Conservation (phyloP, 2,113 vertebrate genomes). For the Corvus cornix region DNA sequence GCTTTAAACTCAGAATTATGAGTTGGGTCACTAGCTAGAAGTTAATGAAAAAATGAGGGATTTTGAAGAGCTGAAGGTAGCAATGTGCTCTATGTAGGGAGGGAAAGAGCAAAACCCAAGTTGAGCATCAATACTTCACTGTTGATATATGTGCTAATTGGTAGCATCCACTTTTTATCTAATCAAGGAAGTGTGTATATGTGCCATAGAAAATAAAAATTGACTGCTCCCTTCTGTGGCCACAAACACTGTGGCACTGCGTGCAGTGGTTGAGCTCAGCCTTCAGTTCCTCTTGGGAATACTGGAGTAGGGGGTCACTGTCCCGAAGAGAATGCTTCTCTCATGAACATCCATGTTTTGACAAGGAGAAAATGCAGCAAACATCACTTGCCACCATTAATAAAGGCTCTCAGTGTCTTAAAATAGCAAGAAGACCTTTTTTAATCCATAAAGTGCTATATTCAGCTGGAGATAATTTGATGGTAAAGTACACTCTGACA, state of each 20-base stretch:
- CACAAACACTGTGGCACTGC: accelerated
- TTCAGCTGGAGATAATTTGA: constrained; percentile 21
- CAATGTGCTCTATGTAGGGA: neutral
- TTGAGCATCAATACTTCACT: neutral
- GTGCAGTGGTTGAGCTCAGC: neutral
- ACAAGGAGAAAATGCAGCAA: neutral
- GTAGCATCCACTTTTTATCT: neutral
- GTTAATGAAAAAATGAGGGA: neutral
- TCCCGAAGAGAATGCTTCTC: neutral
- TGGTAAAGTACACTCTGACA: constrained; percentile 30
- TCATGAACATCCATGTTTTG: neutral
- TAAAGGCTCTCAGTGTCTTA: neutral
- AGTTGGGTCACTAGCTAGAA: neutral
- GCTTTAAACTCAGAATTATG: neutral
- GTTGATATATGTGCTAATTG: neutral
- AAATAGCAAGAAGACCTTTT: constrained; percentile 5
- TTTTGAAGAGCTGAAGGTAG: neutral
- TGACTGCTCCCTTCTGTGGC: neutral
- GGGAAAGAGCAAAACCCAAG: neutral
- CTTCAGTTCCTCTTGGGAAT: neutral
- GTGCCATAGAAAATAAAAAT: neutral
- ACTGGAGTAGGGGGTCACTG: neutral
- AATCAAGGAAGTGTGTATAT: neutral
- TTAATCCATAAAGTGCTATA: neutral
- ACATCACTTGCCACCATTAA: neutral